Base-by-base conservation (phyloP, 2,113 vertebrate species). In the Hyperopisus bebe region DNA sequence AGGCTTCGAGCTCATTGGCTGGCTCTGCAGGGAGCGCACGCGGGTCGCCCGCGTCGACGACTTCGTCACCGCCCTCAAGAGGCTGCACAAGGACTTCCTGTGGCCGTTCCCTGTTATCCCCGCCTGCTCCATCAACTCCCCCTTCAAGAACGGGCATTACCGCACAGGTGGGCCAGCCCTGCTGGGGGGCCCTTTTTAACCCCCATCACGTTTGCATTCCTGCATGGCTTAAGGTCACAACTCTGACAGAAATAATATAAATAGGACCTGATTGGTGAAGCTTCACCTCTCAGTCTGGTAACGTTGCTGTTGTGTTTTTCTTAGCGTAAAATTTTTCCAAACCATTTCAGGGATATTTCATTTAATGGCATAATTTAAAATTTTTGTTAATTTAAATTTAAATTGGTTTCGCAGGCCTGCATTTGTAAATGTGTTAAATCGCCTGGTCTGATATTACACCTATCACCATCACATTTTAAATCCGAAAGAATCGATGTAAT, bases 91-190 rank as follows among this genome's bases (percentile, higher is more conserved):
- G 88, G 98, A 99, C 90, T 99, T 99, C 91, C 96, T 99, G 66
- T 99, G 98, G 98, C 98, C 98, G 0, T 96, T 99, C 89, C 98
- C 98, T 2, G 96, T 99, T 46, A 97, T 97, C 89, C 97, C 98
- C 0, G 97, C 94, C 62, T 95, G 96, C 0, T 97, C 96, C 44
- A 89, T 99, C 90, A 96, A 94, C 92, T 99, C 98, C 10, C 98
- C 98, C 0, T 96, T 98, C 92, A 99, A 97, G 94, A 99, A 99
- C 24, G 97, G 98, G 88, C 98, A 96, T 89, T 99, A 96, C 92
- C 96, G 97, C 90, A 92, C 96, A 95, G 97, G 98, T 99, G 92
- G 91, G 94, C 11, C 17, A 3, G 39, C 27, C 50, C 50, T 24
- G 11, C 24, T 13, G 8, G 3, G 85, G 19, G 21, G 6, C 0